These are phyloP conservation scores for Limnephilus rhombicus DNA, from an alignment of 2,888 invertebrate species.

Conservation along the genomic window DNA sequence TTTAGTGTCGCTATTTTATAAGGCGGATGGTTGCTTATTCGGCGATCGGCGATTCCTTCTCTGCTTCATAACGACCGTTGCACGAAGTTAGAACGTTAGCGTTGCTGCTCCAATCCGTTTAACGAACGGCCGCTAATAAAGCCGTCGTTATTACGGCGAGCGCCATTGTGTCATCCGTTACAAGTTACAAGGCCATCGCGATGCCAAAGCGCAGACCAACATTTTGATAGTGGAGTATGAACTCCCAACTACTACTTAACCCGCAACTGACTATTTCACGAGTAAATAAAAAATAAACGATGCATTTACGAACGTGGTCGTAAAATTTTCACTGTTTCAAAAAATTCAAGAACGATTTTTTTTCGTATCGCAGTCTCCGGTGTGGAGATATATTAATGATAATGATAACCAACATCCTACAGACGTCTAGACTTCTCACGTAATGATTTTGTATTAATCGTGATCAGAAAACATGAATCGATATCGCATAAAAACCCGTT, in stretches of 20 bases:
- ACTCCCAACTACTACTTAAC: background rate
- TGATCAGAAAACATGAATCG: background rate
- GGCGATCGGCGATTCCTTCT: background rate
- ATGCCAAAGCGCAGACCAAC: background rate
- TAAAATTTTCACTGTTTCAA: background rate
- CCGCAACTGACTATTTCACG: background rate
- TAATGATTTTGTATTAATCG: background rate
- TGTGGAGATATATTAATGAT: background rate
- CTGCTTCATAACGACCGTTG: background rate
- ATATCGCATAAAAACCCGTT: background rate
- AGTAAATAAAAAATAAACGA: background rate
- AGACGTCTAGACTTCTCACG: background rate
- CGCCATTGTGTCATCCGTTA: slow-evolving; percentile 53
- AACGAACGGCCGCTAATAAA: slow-evolving; percentile 17
- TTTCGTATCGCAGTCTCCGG: background rate
- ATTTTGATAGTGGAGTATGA: background rate
- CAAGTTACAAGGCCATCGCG: slow-evolving; percentile 51
- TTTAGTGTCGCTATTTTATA: background rate
- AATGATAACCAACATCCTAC: background rate
- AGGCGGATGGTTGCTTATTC: background rate
- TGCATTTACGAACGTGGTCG: background rate
- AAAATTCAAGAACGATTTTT: background rate
- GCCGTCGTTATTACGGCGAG: slow-evolving; percentile 31
- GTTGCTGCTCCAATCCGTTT: background rate
- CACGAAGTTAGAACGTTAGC: background rate